Evolutionary conservation across 2,888 invertebrate species (phyloP).

Genomic region (Lissonota sp.): DNA sequence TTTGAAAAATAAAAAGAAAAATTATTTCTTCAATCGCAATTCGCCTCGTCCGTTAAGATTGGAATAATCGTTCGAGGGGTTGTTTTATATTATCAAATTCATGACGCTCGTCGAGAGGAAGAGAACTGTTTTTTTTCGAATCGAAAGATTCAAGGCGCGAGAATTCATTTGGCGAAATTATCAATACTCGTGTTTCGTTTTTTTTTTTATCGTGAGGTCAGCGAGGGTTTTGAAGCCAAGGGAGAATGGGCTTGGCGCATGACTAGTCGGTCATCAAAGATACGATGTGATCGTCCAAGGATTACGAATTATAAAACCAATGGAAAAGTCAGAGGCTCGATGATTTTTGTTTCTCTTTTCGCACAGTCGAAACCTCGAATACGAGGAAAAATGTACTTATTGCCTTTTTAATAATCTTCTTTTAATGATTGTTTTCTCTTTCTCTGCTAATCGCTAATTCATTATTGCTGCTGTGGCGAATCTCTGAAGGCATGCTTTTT

Average conservation of each 20-base stretch:
- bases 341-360: not conserved
- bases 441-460: conserved; percentile 13
- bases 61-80: not conserved
- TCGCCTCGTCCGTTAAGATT: not conserved
- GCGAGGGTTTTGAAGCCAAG: conserved; percentile 10
- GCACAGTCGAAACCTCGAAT: not conserved
- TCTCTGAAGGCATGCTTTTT: conserved; percentile 4
- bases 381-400: conserved; percentile 11
- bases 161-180: too few relatives aligned
- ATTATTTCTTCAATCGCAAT: not conserved
- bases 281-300: conserved; percentile 31
- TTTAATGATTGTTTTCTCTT: not conserved
- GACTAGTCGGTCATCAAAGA: conserved; percentile 70
- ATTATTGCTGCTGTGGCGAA: conserved; percentile 38
- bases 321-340: conserved; percentile 15
- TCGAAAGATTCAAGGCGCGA: conserved; percentile 6
- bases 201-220: not conserved
- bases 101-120: not conserved
- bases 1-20: conserved; percentile 13
- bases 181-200: not conserved
- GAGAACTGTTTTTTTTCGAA: not conserved
- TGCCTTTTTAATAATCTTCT: conserved; percentile 27
- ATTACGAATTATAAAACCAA: conserved; percentile 16
- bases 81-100: conserved; percentile 1
- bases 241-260: conserved; percentile 60